These are phyloP conservation scores for Eulemur mongoz DNA, from an alignment of 2,797 vertebrate species.

Conservation along the genomic window DNA sequence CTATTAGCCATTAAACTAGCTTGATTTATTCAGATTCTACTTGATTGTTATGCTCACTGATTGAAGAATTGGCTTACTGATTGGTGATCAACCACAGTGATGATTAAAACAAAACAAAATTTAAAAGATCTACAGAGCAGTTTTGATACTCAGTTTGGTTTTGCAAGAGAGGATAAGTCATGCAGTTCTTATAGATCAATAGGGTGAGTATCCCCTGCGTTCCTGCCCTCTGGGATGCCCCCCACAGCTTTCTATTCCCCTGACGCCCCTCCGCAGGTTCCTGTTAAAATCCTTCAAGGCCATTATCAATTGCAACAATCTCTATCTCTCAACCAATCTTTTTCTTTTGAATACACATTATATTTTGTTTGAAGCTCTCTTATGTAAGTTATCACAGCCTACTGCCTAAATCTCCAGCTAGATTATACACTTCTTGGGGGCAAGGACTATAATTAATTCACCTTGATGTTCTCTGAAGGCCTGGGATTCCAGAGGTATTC, in stretches of 20 bases:
- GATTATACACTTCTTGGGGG: slow-evolving; percentile 53
- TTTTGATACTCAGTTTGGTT: slow-evolving; percentile 2
- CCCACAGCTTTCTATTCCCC: neutral
- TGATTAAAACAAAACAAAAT: neutral
- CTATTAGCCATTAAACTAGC: neutral
- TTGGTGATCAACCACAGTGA: neutral
- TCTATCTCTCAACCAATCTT: neutral
- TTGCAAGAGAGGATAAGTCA: neutral
- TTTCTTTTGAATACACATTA: slow-evolving; percentile 34
- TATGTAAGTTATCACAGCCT: neutral
- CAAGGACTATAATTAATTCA: slow-evolving; percentile 52
- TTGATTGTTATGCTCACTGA: neutral
- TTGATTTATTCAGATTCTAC: neutral
- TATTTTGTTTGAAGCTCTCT: slow-evolving; percentile 38
- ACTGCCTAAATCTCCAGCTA: neutral
- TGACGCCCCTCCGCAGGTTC: neutral
- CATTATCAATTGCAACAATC: neutral
- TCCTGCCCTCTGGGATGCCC: neutral
- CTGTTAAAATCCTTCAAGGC: slow-evolving; percentile 1
- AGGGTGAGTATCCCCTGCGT: neutral
- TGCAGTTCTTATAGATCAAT: neutral
- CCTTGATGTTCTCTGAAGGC: slow-evolving; percentile 11
- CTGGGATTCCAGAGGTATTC: neutral
- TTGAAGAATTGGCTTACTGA: neutral
- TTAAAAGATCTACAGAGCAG: neutral